Conservation (phyloP, 1,140 invertebrate genomes). For the Drosophila virilis region DNA sequence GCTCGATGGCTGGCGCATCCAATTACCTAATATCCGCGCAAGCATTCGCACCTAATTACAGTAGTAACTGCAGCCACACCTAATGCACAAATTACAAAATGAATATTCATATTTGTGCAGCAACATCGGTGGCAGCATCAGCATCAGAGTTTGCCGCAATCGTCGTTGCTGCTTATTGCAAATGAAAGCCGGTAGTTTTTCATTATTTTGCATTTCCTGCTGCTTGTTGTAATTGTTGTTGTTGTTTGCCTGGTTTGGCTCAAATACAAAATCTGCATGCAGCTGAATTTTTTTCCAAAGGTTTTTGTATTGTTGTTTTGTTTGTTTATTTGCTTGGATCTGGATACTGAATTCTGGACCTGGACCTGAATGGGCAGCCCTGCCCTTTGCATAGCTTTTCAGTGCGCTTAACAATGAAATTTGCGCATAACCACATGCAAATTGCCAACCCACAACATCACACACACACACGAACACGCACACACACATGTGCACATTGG, state of each 20-base stretch:
- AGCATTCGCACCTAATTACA: slow-evolving; percentile 73
- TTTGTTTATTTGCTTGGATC: slow-evolving; percentile 45
- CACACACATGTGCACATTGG: slow-evolving; percentile 32
- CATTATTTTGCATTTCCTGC: slow-evolving; percentile 60
- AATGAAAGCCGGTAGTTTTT: slow-evolving; percentile 61
- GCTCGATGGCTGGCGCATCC: slow-evolving; percentile 63
- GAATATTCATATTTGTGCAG: slow-evolving; percentile 74
- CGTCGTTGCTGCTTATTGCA: slow-evolving; percentile 61
- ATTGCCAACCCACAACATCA: slow-evolving; percentile 72
- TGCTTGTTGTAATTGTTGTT: slow-evolving; percentile 17
- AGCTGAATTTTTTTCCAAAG: slow-evolving; percentile 20
- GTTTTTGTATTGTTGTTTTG: slow-evolving; percentile 26
- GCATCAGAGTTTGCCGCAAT: slow-evolving; percentile 35
- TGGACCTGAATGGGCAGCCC: slow-evolving; percentile 33
- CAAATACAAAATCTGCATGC: slow-evolving; percentile 39
- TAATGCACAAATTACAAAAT: slow-evolving; percentile 77
- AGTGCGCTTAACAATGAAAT: slow-evolving; percentile 80
- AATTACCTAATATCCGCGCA: slow-evolving; percentile 57
- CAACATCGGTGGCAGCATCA: slow-evolving; percentile 6
- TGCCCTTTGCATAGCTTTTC: slow-evolving; percentile 62
- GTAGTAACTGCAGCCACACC: slow-evolving; percentile 52
- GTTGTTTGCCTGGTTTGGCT: slow-evolving; percentile 7
- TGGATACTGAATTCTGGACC: slow-evolving; percentile 6
- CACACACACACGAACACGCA: slow-evolving; percentile 36
- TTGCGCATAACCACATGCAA: slow-evolving; percentile 82